Evolutionary conservation across 1,140 invertebrate species (phyloP).

Genomic region (Trigoniulus corallinus): DNA sequence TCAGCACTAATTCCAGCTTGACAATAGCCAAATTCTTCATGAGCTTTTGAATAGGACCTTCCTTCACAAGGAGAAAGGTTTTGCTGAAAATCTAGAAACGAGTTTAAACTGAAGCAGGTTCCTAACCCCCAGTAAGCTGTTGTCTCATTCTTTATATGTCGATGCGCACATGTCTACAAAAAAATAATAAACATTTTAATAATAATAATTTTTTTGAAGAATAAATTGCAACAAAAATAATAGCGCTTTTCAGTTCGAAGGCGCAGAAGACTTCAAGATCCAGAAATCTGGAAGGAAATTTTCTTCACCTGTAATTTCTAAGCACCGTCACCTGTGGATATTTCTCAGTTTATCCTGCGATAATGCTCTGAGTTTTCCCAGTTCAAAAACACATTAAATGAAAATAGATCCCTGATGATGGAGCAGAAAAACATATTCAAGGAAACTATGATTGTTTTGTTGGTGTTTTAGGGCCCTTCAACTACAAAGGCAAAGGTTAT

Average conservation of each 20-base stretch:
- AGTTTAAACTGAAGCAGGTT: conserved; percentile 66
- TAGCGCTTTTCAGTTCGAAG: too few species aligned
- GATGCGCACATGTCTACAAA: conserved; percentile 74
- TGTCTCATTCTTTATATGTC: conserved; percentile 49
- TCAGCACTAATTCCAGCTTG: conserved; percentile 73
- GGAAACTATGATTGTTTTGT: too few species aligned
- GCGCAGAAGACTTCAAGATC: too few species aligned
- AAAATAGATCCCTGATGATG: too few species aligned
- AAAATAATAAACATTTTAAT: conserved; percentile 5
- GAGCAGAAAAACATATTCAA: too few species aligned
- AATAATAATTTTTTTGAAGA: neutral
- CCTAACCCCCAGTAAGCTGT: conserved; percentile 68
- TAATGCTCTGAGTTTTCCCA: too few species aligned
- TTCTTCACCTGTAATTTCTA: conserved; percentile 14
- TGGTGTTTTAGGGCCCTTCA: too few species aligned
- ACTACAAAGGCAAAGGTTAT: too few species aligned
- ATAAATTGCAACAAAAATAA: neutral
- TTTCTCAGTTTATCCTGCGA: too few species aligned
- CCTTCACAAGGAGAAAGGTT: conserved; percentile 65
- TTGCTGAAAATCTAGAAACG: conserved; percentile 50
- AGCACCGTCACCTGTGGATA: too few species aligned
- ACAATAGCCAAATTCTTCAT: conserved; percentile 78
- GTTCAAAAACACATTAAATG: too few species aligned
- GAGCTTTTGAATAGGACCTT: conserved; percentile 46
- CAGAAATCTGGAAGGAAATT: neutral